A percentile compares a stretch with the other conserved stretches of the same genome.
These are phyloP conservation scores for Ophion slaviceki DNA, from an alignment of 2,888 invertebrate species.

Conservation along the genomic window DNA sequence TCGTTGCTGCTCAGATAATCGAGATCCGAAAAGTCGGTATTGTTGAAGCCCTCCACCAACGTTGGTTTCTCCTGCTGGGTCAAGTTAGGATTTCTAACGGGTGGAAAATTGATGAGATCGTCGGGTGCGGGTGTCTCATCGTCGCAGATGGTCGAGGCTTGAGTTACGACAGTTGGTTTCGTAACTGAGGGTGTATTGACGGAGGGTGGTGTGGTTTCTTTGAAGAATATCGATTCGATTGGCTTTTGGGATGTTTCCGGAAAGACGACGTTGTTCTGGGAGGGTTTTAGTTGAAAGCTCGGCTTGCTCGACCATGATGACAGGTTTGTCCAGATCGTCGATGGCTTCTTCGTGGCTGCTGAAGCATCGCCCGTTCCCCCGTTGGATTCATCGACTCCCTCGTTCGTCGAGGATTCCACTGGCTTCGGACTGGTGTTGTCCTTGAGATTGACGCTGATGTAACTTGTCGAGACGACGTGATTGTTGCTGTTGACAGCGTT, in stretches of 20 bases:
- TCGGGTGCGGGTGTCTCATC: constrained; percentile 87
- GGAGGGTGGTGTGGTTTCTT: constrained; percentile 61
- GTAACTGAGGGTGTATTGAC: constrained; percentile 33
- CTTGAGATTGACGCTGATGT: constrained; percentile 80
- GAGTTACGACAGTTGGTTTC: constrained; percentile 29
- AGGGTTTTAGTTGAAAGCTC: constrained; percentile 77
- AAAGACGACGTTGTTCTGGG: constrained; percentile 62
- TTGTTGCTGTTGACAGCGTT: constrained; percentile 75
- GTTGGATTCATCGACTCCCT: constrained; percentile 27
- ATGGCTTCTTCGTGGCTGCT: constrained; percentile 69
- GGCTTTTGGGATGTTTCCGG: constrained; percentile 55
- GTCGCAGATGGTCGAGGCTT: constrained; percentile 81
- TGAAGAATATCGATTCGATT: constrained; percentile 67
- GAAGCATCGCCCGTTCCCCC: constrained; percentile 3
- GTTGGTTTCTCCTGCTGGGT: constrained; percentile 85
- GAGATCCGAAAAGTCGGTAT: constrained; percentile 69
- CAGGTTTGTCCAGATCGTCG: constrained; percentile 77
- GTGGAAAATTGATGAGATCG: constrained; percentile 92
- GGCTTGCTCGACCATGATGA: constrained; percentile 79
- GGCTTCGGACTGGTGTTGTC: constrained; percentile 72
- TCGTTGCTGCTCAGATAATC: constrained; percentile 86
- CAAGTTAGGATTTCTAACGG: constrained; percentile 92
- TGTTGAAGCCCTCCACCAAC: constrained; percentile 80
- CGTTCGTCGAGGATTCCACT: not conserved
- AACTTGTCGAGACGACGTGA: constrained; percentile 80